phyloP scores from a whole-genome alignment of 1,140 invertebrate genomes.

The Micrasema longulum region DNA sequence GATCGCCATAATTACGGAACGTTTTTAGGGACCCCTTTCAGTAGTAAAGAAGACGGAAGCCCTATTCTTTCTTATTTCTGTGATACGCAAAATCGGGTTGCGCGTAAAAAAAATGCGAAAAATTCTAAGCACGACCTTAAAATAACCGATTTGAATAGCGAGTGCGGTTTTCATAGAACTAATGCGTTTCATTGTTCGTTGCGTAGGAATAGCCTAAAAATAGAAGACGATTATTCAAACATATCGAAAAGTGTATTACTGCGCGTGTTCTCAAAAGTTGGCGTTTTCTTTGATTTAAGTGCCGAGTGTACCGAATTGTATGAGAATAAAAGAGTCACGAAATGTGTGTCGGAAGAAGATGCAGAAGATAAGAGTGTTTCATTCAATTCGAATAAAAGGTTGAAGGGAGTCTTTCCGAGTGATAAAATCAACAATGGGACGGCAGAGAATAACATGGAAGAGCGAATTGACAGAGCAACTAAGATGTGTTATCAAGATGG shows the following conservation, averaged over 20 bases:
- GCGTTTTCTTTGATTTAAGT: background rate
- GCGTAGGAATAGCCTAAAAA: slow-evolving; percentile 7
- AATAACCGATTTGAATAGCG: slow-evolving; percentile 31
- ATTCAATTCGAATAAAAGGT: too few species aligned
- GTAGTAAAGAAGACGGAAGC: slow-evolving; percentile 27
- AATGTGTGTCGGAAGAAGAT: too few species aligned
- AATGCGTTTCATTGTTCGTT: slow-evolving; percentile 10
- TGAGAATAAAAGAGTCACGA: too few species aligned
- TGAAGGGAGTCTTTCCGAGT: too few species aligned
- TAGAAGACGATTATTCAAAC: slow-evolving; percentile 2
- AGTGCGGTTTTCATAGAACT: slow-evolving; percentile 22
- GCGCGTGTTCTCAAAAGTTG: background rate
- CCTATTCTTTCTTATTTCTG: slow-evolving; percentile 30
- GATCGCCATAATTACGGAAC: slow-evolving; percentile 37
- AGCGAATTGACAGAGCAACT: background rate
- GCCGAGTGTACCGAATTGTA: too few species aligned
- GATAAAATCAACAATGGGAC: too few species aligned
- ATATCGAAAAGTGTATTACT: slow-evolving; percentile 17
- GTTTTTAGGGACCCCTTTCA: background rate
- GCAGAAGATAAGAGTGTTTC: too few species aligned
- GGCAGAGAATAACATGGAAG: background rate
- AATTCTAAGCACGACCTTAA: slow-evolving; percentile 20
- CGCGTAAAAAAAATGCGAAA: slow-evolving; percentile 15
- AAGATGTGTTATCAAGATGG: slow-evolving; percentile 1
- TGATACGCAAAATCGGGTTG: slow-evolving; percentile 21